These are phyloP conservation scores for Poecile montanus DNA, from an alignment of 2,797 vertebrate species.

Conservation along the genomic window DNA sequence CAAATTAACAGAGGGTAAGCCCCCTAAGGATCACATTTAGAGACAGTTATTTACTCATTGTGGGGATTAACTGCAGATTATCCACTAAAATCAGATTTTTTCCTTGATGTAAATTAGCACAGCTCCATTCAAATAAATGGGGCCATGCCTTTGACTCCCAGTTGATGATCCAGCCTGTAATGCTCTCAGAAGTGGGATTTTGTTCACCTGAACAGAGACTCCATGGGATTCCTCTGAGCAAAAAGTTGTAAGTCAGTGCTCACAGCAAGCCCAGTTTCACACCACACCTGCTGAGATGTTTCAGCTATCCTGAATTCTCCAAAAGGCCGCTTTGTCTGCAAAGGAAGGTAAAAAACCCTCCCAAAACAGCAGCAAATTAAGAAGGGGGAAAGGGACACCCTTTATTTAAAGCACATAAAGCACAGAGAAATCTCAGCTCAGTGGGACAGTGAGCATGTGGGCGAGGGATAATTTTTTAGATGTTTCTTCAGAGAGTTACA, in stretches of 20 bases:
- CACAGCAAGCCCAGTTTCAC: conserved; percentile 30
- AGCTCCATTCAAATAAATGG: background rate
- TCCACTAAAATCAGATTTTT: background rate
- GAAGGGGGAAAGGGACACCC: background rate
- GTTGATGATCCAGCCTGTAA: background rate
- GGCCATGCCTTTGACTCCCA: background rate
- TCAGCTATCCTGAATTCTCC: conserved; percentile 7
- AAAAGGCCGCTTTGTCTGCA: background rate
- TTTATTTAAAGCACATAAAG: conserved; percentile 17
- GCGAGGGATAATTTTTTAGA: background rate
- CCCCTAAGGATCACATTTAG: background rate
- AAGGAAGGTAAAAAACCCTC: background rate
- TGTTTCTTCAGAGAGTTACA: background rate
- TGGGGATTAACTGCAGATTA: background rate
- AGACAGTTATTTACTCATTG: background rate
- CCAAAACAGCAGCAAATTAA: background rate
- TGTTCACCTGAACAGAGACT: conserved; percentile 43
- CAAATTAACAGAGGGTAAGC: background rate
- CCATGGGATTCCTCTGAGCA: background rate
- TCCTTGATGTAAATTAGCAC: background rate
- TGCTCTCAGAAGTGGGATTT: background rate
- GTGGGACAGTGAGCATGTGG: background rate
- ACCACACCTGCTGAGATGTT: conserved; percentile 39
- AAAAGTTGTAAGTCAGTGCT: background rate
- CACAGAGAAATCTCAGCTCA: conserved; percentile 12